Conservation (phyloP, 2,113 vertebrate genomes). For the Amblyopsis rosae region DNA sequence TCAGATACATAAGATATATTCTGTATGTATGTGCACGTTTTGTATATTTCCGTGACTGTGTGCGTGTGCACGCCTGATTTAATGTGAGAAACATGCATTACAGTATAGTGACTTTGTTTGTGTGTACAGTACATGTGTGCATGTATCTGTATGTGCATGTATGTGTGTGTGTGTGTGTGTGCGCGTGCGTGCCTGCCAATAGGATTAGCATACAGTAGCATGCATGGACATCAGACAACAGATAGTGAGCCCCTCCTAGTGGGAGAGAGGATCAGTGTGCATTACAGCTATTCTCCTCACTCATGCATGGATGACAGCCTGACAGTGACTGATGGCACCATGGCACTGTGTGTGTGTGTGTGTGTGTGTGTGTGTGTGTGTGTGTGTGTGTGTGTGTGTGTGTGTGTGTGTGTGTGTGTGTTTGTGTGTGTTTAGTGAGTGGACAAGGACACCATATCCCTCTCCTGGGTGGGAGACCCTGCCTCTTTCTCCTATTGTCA, state of each 20-base stretch:
- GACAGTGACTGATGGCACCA: slow-evolving; percentile 55
- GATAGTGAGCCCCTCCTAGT: slow-evolving; percentile 15
- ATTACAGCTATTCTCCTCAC: slow-evolving; percentile 46
- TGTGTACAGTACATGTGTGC: slow-evolving; percentile 2
- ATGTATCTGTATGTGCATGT: not conserved
- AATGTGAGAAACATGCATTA: not conserved
- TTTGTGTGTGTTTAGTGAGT: slow-evolving; percentile 22
- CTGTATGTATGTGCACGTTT: too few relatives aligned
- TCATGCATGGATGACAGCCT: slow-evolving; percentile 30
- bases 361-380: slow-evolving; percentile 9
- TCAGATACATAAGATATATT: too few relatives aligned
- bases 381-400: slow-evolving; percentile 7
- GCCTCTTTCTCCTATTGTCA: slow-evolving; percentile 51
- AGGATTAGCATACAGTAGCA: not conserved
- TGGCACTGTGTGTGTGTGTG: slow-evolving; percentile 2
- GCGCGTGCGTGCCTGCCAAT: not conserved
- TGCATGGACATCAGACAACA: slow-evolving; percentile 16
- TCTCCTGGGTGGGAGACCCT: slow-evolving; percentile 32
- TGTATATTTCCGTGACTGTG: not conserved
- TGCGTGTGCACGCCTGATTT: slow-evolving; percentile 13
- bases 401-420: slow-evolving; percentile 7
- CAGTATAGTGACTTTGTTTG: not conserved
- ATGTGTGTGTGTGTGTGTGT: slow-evolving; percentile 15
- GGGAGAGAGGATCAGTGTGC: slow-evolving; percentile 33
- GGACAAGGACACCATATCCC: slow-evolving; percentile 60